Conservation (phyloP, 2,888 invertebrate species). For the Carabus problematicus region DNA sequence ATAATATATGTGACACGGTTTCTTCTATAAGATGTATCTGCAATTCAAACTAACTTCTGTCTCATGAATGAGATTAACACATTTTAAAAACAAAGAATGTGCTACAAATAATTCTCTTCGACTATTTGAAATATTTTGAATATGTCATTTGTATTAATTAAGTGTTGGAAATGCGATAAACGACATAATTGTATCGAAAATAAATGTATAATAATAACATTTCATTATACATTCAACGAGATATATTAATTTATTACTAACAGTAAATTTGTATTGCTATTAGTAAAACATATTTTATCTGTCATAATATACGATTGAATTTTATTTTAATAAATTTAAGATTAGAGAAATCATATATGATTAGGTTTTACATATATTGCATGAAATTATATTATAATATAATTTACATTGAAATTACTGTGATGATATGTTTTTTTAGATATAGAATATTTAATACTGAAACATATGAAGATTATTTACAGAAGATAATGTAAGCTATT, state of each 20-base stretch:
- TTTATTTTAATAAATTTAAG: background rate
- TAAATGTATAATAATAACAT: slow-evolving; percentile 10
- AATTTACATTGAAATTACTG: no score
- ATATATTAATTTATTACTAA: slow-evolving; percentile 26
- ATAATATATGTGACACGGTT: slow-evolving; percentile 28
- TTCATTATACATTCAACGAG: slow-evolving; percentile 24
- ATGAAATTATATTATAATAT: no score
- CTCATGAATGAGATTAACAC: slow-evolving; percentile 30
- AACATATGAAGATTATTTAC: no score
- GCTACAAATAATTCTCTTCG: slow-evolving; percentile 17
- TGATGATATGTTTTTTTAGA: background rate
- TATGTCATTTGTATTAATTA: slow-evolving; percentile 34
- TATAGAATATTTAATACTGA: no score
- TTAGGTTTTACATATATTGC: no score
- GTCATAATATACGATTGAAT: background rate
- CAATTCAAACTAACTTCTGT: slow-evolving; percentile 33
- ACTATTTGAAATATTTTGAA: slow-evolving; percentile 18
- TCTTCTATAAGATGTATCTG: slow-evolving; percentile 28
- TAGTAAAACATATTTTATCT: slow-evolving; percentile 17
- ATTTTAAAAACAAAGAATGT: slow-evolving; percentile 31
- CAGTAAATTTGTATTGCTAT: slow-evolving; percentile 24
- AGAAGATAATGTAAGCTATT: no score
- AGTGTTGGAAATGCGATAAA: slow-evolving; percentile 19
- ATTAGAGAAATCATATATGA: background rate
- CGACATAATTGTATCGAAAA: slow-evolving; percentile 24